Conservation (phyloP, 2,888 invertebrate genomes). For the Chelonus formosanus region DNA sequence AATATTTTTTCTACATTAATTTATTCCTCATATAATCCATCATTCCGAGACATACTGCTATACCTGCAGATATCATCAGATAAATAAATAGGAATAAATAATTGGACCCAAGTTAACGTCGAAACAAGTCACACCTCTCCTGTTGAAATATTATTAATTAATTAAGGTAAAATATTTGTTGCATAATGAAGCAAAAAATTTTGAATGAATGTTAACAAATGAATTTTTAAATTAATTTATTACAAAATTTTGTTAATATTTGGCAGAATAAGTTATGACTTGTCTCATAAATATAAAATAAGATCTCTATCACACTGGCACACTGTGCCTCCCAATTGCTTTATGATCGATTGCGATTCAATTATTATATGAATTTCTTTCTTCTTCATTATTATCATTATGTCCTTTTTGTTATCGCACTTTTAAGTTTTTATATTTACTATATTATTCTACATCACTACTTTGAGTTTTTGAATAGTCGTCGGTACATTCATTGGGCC, state of each 20-base stretch:
- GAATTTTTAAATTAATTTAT: too few species aligned
- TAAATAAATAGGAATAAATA: constrained; percentile 20
- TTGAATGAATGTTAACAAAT: too few species aligned
- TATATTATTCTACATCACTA: constrained; percentile 17
- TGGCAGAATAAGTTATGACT: background rate
- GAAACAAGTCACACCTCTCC: constrained; percentile 16
- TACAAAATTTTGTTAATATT: background rate
- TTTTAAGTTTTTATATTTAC: background rate
- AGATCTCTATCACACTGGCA: constrained; percentile 17
- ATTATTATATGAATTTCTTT: too few species aligned
- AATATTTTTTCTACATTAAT: constrained; percentile 8
- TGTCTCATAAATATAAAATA: constrained; percentile 17
- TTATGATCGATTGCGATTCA: too few species aligned
- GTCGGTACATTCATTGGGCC: background rate
- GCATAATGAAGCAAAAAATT: too few species aligned
- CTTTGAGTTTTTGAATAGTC: constrained; percentile 12
- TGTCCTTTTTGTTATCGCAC: background rate
- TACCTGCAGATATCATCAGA: constrained; percentile 9
- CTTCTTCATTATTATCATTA: background rate
- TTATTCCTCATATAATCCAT: constrained; percentile 7
- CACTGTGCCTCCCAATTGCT: background rate
- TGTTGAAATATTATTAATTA: background rate
- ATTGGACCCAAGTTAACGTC: constrained; percentile 34
- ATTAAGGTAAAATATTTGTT: too few species aligned
- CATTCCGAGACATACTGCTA: constrained; percentile 5